These are phyloP conservation scores for Atta texana DNA, from an alignment of 1,140 invertebrate genomes.

Conservation along the genomic window DNA sequence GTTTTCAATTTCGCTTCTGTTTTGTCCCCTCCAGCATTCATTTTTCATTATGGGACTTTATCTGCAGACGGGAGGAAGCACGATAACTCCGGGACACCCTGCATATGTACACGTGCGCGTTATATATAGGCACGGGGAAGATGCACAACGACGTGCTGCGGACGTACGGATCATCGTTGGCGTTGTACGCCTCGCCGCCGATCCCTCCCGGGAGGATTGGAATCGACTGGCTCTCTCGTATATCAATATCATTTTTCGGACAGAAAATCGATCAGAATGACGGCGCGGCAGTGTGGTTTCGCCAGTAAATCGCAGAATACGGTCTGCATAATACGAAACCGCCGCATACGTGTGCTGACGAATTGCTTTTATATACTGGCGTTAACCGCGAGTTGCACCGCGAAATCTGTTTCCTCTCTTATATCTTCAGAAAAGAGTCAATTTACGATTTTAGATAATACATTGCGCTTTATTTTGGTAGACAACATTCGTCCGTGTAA, in stretches of 20 bases:
- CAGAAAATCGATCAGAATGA: constrained; percentile 72
- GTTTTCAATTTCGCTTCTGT: constrained; percentile 23
- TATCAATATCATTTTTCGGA: constrained; percentile 76
- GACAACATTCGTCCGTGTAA: neutral
- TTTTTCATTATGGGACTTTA: constrained; percentile 39
- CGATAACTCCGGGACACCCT: constrained; percentile 50
- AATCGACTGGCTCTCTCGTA: constrained; percentile 70
- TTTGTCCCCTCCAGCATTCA: neutral
- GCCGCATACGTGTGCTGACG: constrained; percentile 15
- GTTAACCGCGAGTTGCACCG: constrained; percentile 22
- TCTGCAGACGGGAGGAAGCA: constrained; percentile 18
- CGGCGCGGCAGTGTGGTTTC: constrained; percentile 17
- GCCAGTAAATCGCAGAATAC: constrained; percentile 71
- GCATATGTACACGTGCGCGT: constrained; percentile 39
- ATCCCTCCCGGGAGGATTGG: constrained; percentile 55
- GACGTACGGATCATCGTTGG: constrained; percentile 65
- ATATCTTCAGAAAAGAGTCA: constrained; percentile 39
- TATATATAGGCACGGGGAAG: constrained; percentile 15
- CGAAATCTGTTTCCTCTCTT: constrained; percentile 41
- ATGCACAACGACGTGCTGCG: constrained; percentile 42
- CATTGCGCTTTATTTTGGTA: neutral
- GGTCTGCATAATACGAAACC: constrained; percentile 70
- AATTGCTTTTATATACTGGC: constrained; percentile 57
- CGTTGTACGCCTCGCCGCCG: constrained; percentile 64
- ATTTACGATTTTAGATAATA: constrained; percentile 33